These are phyloP conservation scores for Onthophagus sagittarius DNA, from an alignment of 2,888 invertebrate genomes.

Conservation along the genomic window DNA sequence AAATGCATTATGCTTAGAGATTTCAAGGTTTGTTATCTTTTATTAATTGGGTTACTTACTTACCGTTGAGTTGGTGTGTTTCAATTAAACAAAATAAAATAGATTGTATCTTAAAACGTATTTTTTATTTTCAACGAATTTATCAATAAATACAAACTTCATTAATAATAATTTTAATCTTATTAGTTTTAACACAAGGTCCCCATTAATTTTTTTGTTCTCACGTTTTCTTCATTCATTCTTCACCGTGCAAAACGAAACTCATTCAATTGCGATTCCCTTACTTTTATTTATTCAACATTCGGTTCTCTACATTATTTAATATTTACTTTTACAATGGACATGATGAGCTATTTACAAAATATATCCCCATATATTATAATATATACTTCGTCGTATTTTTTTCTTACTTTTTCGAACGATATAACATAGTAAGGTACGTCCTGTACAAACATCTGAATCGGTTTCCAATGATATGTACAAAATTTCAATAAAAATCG, in stretches of 20 bases:
- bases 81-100: neutral
- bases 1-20: neutral
- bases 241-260: neutral
- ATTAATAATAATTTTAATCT: slow-evolving; percentile 4
- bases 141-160: slow-evolving; percentile 10
- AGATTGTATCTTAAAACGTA: neutral
- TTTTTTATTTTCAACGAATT: slow-evolving; percentile 9
- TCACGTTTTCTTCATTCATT: neutral
- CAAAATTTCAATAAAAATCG: slow-evolving; percentile 22
- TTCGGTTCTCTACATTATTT: neutral
- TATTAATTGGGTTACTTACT: neutral
- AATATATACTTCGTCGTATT: neutral
- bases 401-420: neutral
- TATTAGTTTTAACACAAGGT: slow-evolving; percentile 7
- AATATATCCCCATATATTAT: slow-evolving; percentile 7
- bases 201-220: neutral
- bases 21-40: neutral
- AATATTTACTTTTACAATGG: neutral
- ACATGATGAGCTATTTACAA: slow-evolving; percentile 9
- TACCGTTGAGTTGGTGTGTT: neutral
- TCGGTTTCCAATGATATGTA: slow-evolving; percentile 24
- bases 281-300: neutral
- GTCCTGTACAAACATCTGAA: neutral
- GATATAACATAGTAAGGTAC: neutral
- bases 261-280: neutral